These are phyloP conservation scores for Limnephilus lunatus DNA, from an alignment of 2,888 invertebrate species.

Conservation along the genomic window DNA sequence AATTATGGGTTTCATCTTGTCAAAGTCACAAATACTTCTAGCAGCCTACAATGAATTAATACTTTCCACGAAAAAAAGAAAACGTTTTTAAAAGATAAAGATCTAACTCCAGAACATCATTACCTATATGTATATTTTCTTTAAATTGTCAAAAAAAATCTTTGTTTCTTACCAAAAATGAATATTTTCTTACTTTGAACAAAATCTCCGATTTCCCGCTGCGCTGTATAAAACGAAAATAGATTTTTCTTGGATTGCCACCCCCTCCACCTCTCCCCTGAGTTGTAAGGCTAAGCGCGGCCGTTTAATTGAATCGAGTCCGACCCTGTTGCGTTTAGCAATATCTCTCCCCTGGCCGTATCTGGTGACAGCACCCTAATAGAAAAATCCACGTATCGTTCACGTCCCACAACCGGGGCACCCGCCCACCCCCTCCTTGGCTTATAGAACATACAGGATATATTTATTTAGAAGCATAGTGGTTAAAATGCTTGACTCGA, in stretches of 20 bases:
- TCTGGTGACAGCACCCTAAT: slow-evolving; percentile 64
- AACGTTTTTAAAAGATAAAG: too few species aligned
- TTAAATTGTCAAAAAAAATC: not conserved
- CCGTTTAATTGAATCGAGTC: slow-evolving; percentile 45
- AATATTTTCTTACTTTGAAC: not conserved
- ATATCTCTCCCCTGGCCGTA: slow-evolving; percentile 56
- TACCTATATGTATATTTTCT: too few species aligned
- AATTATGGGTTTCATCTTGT: too few species aligned
- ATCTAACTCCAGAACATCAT: too few species aligned
- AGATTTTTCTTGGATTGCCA: not conserved
- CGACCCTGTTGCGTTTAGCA: slow-evolving; percentile 58
- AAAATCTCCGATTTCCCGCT: not conserved
- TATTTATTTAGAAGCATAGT: not conserved
- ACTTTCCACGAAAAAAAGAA: too few species aligned
- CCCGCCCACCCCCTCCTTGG: slow-evolving; percentile 23
- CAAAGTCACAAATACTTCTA: too few species aligned
- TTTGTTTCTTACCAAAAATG: not conserved
- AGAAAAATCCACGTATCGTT: slow-evolving; percentile 65
- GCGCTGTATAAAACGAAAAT: not conserved
- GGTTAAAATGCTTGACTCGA: not conserved
- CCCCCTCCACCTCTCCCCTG: not conserved
- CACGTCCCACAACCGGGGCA: slow-evolving; percentile 43
- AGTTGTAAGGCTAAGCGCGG: slow-evolving; percentile 16
- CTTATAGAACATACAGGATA: not conserved
- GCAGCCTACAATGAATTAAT: too few species aligned